A percentile compares a stretch with the other conserved stretches of the same genome.
phyloP scores from a whole-genome alignment of 2,888 invertebrate species.

The Ceriagrion tenellum region DNA sequence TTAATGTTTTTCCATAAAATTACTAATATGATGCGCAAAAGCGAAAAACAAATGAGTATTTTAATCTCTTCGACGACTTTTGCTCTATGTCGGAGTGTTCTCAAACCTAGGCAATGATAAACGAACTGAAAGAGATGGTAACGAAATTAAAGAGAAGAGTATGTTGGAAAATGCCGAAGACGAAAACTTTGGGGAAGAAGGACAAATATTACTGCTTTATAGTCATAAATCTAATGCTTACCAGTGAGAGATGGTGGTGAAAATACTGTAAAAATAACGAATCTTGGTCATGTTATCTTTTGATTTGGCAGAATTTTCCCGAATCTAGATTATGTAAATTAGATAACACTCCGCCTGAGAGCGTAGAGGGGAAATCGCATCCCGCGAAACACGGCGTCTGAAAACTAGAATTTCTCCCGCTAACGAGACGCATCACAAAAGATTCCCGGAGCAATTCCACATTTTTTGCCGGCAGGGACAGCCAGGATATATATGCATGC shows the following conservation, averaged over 20 bases:
- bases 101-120: too few relatives aligned
- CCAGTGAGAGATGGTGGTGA: not conserved
- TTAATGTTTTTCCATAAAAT: too few relatives aligned
- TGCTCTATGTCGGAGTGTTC: too few relatives aligned
- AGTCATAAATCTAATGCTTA: not conserved
- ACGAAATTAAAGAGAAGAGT: too few relatives aligned
- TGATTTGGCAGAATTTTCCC: not conserved
- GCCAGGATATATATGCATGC: not conserved
- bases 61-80: too few relatives aligned
- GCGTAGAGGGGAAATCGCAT: too few relatives aligned
- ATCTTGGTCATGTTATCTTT: not conserved
- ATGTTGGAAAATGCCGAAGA: too few relatives aligned
- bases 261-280: not conserved
- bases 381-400: not conserved
- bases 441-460: not conserved
- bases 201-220: too few relatives aligned
- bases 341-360: not conserved
- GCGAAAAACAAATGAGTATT: too few relatives aligned
- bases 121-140: too few relatives aligned
- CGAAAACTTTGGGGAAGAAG: too few relatives aligned
- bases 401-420: not conserved
- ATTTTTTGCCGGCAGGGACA: not conserved
- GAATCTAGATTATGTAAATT: not conserved
- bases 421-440: not conserved
- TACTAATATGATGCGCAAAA: too few relatives aligned